phyloP scores from a whole-genome alignment of 2,888 invertebrate genomes.

The Epistrophe grossulariae region DNA sequence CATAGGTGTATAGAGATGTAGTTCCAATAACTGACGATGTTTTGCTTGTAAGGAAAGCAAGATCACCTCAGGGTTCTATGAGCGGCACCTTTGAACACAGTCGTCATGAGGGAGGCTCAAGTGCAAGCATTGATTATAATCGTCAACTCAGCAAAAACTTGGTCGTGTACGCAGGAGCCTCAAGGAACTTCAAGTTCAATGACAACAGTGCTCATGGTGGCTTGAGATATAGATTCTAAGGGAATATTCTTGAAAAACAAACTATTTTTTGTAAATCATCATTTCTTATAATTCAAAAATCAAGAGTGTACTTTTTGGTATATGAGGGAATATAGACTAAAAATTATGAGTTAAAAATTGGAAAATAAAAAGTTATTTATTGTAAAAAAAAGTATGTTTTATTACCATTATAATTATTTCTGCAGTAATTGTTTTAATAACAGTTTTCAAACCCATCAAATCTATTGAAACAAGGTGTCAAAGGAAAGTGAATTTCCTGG shows the following conservation, averaged over 20 bases:
- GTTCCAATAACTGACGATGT: conserved; percentile 17
- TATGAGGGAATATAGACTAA: too few relatives aligned
- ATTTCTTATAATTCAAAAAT: too few relatives aligned
- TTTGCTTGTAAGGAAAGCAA: conserved; percentile 31
- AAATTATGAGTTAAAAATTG: too few relatives aligned
- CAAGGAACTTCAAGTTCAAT: conserved; percentile 48
- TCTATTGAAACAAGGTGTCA: too few relatives aligned
- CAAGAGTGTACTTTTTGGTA: too few relatives aligned
- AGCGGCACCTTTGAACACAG: conserved; percentile 23
- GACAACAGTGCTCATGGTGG: conserved; percentile 55
- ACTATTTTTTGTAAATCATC: not conserved
- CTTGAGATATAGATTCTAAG: conserved; percentile 45
- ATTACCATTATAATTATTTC: too few relatives aligned
- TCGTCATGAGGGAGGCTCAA: not conserved
- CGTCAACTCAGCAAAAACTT: conserved; percentile 43
- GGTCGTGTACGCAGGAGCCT: conserved; percentile 33
- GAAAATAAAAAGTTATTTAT: too few relatives aligned
- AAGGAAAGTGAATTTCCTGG: too few relatives aligned
- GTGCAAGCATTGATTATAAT: conserved; percentile 32
- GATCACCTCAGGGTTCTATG: conserved; percentile 19
- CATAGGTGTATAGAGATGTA: conserved; percentile 18
- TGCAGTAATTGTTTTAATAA: too few relatives aligned
- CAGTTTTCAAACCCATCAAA: too few relatives aligned
- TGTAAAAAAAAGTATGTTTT: too few relatives aligned
- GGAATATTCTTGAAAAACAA: not conserved